These are phyloP conservation scores for Oostethus manadensis DNA, from an alignment of 2,113 vertebrate species.

Conservation along the genomic window DNA sequence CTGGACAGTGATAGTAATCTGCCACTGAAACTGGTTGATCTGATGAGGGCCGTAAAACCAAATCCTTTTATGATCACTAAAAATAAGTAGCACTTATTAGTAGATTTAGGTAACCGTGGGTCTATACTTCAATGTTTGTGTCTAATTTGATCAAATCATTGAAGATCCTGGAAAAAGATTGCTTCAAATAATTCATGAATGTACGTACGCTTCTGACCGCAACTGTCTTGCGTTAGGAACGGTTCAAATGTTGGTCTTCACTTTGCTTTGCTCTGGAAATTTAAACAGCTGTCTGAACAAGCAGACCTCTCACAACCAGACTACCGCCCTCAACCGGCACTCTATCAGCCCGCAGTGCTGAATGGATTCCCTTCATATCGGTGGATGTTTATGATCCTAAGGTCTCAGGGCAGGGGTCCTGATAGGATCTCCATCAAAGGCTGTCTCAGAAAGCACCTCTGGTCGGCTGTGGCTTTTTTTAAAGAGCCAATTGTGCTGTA, in stretches of 20 bases:
- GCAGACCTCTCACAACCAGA: slow-evolving; percentile 58
- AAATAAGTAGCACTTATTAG: too few relatives aligned
- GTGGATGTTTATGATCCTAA: slow-evolving; percentile 58
- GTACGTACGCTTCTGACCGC: not conserved
- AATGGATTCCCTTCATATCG: slow-evolving; percentile 69
- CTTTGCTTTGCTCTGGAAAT: slow-evolving; percentile 52
- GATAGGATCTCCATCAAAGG: slow-evolving; percentile 68
- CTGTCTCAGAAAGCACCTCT: slow-evolving; percentile 57
- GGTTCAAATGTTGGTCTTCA: slow-evolving; percentile 12
- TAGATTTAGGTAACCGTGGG: too few relatives aligned
- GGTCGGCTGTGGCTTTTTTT: slow-evolving; percentile 34
- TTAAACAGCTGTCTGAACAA: slow-evolving; percentile 68
- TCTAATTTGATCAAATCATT: too few relatives aligned
- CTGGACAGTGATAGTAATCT: too few relatives aligned
- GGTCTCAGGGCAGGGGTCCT: slow-evolving; percentile 47
- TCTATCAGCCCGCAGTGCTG: slow-evolving; percentile 51
- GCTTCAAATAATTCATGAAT: not conserved
- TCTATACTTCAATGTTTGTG: too few relatives aligned
- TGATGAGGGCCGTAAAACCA: too few relatives aligned
- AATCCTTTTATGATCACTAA: too few relatives aligned
- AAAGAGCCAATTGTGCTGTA: slow-evolving; percentile 36
- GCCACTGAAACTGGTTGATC: too few relatives aligned
- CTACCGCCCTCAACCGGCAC: slow-evolving; percentile 37
- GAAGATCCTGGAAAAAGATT: not conserved
- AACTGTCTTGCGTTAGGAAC: slow-evolving; percentile 8